A percentile compares a stretch with the other conserved stretches of the same genome.
phyloP scores from a whole-genome alignment of 2,113 vertebrate genomes.

The Triplophysa siluroides region DNA sequence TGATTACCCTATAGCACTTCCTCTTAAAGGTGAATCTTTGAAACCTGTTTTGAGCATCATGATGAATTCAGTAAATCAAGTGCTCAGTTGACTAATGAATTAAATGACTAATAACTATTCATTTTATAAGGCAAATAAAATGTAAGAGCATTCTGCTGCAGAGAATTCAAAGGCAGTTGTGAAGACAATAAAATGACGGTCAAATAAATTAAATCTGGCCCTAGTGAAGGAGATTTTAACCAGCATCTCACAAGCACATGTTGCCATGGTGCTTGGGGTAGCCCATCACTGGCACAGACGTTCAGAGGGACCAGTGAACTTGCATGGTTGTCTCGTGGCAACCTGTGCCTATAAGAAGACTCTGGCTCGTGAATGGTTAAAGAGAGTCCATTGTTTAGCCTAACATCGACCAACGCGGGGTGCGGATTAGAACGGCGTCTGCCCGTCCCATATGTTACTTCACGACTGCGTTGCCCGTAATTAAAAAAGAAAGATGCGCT shows the following conservation, averaged over 20 bases:
- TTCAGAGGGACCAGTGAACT: conserved; percentile 22
- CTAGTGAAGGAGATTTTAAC: not conserved
- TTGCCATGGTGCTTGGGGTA: not conserved
- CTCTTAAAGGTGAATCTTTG: not conserved
- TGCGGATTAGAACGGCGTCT: conserved; percentile 74
- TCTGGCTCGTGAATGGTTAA: conserved; percentile 56
- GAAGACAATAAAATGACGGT: no score
- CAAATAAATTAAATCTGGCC: no score
- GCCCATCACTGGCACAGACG: not conserved
- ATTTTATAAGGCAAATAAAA: no score
- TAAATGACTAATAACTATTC: no score
- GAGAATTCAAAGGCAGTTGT: no score
- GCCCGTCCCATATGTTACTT: conserved; percentile 74
- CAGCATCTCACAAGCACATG: not conserved
- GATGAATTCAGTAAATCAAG: not conserved
- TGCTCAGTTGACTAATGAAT: not conserved
- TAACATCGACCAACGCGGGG: conserved; percentile 62
- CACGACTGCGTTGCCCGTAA: conserved; percentile 65
- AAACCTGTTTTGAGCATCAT: not conserved
- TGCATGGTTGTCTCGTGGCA: conserved; percentile 8
- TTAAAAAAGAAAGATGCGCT: conserved; percentile 73
- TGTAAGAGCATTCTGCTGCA: no score
- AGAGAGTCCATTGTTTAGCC: conserved; percentile 64
- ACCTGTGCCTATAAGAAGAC: conserved; percentile 46
- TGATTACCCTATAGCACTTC: not conserved